Evolutionary conservation across 2,113 vertebrate species (phyloP), one percentile per base, ranked within the genome.

Genomic region (Lasiurus borealis): DNA sequence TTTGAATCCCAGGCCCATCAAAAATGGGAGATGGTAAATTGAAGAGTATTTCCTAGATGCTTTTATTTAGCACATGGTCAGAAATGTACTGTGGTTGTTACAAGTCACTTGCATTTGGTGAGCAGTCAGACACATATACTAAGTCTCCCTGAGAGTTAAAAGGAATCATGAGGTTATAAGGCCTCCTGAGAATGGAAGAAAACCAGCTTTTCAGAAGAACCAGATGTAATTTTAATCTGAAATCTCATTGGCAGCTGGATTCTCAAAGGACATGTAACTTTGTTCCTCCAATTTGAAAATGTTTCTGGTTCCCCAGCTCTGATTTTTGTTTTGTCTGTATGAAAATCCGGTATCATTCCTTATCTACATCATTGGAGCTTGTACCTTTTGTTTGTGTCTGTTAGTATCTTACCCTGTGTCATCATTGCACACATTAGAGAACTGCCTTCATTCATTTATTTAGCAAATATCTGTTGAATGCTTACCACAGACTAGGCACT

Each of bases 271-370:
- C 23, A 40, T 29, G 36, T 15, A 76, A 21, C 9, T 68, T 86
- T 94, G 2, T 34, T 6, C n/a, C 34, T 95, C 15, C 69, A 91
- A 12, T 44, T 50, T 93, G 31, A 91, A 91, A 85, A 89, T 13
- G 2, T 2, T 40, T 1, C 5, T 9, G 8, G 9, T 57, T 25
- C 3, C 15, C 8, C 27, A 25, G 9, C 25, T 88, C 78, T 73
- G 31, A 81, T 36, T 83, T 78, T 68, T 46, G 40, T 59, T 40
- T 48, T 52, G 25, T 57, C 44, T 72, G 5, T 14, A 78, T 50
- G n/a, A 62, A 88, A 78, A 57, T 44, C 6, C 9, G 73, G 9
- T 52, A 73, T 44, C 40, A 57, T 83, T 93, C 81, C 13, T 86
- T 77, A n/a, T 8, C 64, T 66, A 0, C 25, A 25, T 52, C 16